phyloP scores from a whole-genome alignment of 1,140 invertebrate genomes.

The Myzus persicae region DNA sequence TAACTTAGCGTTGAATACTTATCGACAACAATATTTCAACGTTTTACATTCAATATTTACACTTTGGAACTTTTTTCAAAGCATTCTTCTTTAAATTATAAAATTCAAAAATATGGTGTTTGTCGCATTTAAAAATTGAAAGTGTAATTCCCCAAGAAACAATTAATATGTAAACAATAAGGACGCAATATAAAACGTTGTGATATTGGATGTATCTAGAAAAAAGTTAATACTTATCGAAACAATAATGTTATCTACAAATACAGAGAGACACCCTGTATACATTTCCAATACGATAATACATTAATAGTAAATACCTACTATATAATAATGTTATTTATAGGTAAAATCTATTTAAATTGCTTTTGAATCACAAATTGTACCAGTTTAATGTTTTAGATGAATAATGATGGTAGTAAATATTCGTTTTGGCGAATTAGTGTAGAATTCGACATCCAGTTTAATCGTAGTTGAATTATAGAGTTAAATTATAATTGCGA shows the following conservation, averaged over 20 bases:
- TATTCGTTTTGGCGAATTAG: slow-evolving; percentile 39
- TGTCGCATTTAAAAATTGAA: too few species aligned
- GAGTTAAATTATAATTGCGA: slow-evolving; percentile 3
- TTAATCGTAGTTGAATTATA: slow-evolving; percentile 30
- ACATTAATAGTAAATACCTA: background rate
- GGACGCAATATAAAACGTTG: background rate
- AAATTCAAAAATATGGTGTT: too few species aligned
- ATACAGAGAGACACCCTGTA: background rate
- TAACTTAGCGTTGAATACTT: too few species aligned
- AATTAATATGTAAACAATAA: background rate
- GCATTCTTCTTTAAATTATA: too few species aligned
- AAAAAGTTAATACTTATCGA: background rate
- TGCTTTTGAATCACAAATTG: slow-evolving; percentile 18
- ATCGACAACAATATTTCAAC: too few species aligned
- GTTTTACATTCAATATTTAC: too few species aligned
- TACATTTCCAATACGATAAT: background rate
- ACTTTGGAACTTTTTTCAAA: too few species aligned
- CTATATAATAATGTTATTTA: background rate
- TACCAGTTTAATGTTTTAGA: slow-evolving; percentile 11
- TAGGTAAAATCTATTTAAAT: slow-evolving; percentile 41
- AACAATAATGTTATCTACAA: background rate
- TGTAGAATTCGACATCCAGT: slow-evolving; percentile 1
- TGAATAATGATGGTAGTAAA: slow-evolving; percentile 34
- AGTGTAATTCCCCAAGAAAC: background rate
- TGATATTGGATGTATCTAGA: background rate